Evolutionary conservation across 2,113 vertebrate genomes (phyloP).

Genomic region (Calypte anna): DNA sequence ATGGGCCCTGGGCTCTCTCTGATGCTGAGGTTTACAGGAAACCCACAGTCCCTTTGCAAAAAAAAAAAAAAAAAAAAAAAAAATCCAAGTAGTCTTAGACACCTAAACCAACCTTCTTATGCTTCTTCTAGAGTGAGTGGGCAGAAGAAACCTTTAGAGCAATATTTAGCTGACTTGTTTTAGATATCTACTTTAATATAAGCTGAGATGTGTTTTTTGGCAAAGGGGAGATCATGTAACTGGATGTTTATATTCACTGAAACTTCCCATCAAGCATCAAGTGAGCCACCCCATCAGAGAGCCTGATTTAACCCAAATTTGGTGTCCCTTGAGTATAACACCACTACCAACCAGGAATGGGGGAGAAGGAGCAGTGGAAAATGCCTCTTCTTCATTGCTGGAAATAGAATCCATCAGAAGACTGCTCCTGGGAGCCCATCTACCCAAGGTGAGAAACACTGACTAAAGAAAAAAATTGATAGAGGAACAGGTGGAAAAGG

Average conservation of each 20-base stretch:
- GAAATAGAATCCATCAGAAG: not conserved
- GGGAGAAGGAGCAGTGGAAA: not conserved
- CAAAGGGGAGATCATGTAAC: not conserved
- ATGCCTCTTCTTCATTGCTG: not conserved
- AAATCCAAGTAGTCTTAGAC: not conserved
- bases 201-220: not conserved
- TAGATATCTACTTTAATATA: not conserved
- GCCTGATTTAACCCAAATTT: not conserved
- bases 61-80: not conserved
- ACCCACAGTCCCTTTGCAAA: not conserved
- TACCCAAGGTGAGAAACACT: no score
- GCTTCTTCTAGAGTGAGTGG: not conserved
- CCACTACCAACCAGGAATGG: not conserved
- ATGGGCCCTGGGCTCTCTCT: not conserved
- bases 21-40: not conserved
- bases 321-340: not conserved
- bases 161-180: not conserved
- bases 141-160: not conserved
- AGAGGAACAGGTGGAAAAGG: not conserved
- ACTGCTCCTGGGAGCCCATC: not conserved
- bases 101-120: not conserved
- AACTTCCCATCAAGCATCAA: rapidly evolving
- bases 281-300: not conserved
- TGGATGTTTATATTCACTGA: not conserved
- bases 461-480: not conserved